Base-by-base conservation (phyloP, 1,140 invertebrate species). In the Drosophila arawakana region DNA sequence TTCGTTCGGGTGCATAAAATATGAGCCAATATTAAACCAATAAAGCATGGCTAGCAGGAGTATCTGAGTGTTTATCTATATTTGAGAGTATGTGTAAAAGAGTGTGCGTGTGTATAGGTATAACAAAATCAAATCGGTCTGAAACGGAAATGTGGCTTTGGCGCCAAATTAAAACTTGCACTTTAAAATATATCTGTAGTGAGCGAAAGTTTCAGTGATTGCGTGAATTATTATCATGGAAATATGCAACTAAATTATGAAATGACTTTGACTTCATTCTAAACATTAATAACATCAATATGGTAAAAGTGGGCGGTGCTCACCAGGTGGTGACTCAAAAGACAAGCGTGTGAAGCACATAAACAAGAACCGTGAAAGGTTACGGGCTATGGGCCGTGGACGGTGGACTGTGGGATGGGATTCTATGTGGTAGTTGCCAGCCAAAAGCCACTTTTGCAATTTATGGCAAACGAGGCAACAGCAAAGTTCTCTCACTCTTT, bases 21-120 rank as follows among this genome's bases (percentile, higher is more conserved):
- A 89, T 89, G 84, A 89, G 85, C 84, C 78, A 89, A 89, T 89
- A 89, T 89, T 80, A 89, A 84, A 79, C 55, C 84, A 89, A 89
- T 89, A 89, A 89, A 89, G 77, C 58, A 55, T 44, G 55, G 57
- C 77, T 35, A 69, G 46, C 47, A 25, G 41, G 44, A 41, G 55
- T 50, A 63, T 13, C 10, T 35, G 21, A 66, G 21, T 18, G 50
- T 41, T 50, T n/a, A 13, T 5, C 13, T 30, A 30, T 50, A 4
- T 30, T 30, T 30, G 2, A 2, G 25, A 0, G 25, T 4, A 2
- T 30, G 25, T 30, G 25, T 5, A 3, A 25, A 25, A 5, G 34
- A 25, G 43, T 30, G 13, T n/a, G 15, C 13, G 47, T 21, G 37
- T 9, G 52, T n/a, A 10, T 41, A 61, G 63, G 57, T 65, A 78